These are phyloP conservation scores for Pituophis catenifer DNA, from an alignment of 2,113 vertebrate genomes.

Conservation along the genomic window DNA sequence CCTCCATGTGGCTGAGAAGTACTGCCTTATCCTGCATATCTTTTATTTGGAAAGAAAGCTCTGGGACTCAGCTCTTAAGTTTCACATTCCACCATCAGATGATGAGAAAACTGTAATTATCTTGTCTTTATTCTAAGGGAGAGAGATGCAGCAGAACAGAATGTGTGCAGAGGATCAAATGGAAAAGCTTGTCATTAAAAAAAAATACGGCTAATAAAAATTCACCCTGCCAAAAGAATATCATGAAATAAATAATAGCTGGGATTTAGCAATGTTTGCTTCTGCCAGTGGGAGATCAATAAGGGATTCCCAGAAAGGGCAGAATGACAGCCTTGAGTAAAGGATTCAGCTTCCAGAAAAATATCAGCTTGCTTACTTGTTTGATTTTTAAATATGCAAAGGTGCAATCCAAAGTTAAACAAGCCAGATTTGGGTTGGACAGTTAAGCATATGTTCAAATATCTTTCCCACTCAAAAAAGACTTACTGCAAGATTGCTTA, in stretches of 20 bases:
- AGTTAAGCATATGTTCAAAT: background rate
- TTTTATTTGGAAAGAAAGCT: background rate
- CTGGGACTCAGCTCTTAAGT: constrained; percentile 9
- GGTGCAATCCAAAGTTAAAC: background rate
- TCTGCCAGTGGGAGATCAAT: background rate
- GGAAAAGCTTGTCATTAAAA: background rate
- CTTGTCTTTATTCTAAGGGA: constrained; percentile 55
- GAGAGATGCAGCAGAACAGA: constrained; percentile 41
- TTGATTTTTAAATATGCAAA: background rate
- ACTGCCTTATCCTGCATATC: background rate
- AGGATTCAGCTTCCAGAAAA: background rate
- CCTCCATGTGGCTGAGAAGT: background rate
- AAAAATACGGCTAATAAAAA: background rate
- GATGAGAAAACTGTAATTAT: constrained; percentile 65
- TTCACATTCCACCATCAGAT: constrained; percentile 19
- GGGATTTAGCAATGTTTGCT: background rate
- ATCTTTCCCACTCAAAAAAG: background rate
- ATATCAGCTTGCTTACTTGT: background rate
- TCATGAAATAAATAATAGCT: background rate
- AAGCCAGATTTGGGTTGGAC: background rate
- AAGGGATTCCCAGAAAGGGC: background rate
- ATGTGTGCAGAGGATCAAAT: constrained; percentile 52
- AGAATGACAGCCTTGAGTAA: background rate
- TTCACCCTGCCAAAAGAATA: background rate
- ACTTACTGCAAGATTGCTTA: background rate